Conservation (phyloP, 2,113 vertebrate species). For the Tyto alba region DNA sequence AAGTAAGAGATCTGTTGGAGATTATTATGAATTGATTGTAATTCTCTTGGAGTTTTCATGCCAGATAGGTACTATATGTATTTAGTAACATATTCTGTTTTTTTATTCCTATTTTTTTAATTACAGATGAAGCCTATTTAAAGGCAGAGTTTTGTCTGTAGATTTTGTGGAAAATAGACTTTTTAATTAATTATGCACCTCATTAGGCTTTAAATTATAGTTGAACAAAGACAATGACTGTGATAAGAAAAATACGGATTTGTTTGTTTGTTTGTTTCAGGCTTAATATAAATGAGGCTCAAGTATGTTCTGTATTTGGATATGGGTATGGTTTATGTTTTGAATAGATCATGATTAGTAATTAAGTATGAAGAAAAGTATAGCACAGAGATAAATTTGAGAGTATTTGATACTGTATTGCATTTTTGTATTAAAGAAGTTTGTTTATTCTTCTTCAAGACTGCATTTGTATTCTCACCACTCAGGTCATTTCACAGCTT, state of each 20-base stretch:
- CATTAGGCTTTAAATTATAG: conserved; percentile 13
- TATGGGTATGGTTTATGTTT: neutral
- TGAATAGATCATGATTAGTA: neutral
- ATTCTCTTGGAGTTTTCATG: neutral
- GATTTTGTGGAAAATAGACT: neutral
- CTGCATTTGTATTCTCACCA: conserved; percentile 26
- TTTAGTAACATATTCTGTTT: neutral
- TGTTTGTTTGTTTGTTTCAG: neutral
- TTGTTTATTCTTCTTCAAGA: neutral
- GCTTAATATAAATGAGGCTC: neutral
- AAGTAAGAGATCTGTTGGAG: neutral
- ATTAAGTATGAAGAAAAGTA: neutral
- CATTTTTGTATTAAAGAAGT: neutral
- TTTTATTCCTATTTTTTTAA: neutral
- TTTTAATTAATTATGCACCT: neutral
- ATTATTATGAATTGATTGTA: neutral
- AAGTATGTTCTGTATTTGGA: neutral
- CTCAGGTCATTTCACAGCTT: conserved; percentile 93
- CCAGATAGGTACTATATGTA: neutral
- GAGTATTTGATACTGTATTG: neutral
- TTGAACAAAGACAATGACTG: neutral
- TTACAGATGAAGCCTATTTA: neutral
- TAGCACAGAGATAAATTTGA: neutral
- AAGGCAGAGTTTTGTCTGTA: neutral
- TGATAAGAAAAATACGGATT: neutral